phyloP scores from a whole-genome alignment of 2,888 invertebrate genomes.

The Entomobrya proxima region DNA sequence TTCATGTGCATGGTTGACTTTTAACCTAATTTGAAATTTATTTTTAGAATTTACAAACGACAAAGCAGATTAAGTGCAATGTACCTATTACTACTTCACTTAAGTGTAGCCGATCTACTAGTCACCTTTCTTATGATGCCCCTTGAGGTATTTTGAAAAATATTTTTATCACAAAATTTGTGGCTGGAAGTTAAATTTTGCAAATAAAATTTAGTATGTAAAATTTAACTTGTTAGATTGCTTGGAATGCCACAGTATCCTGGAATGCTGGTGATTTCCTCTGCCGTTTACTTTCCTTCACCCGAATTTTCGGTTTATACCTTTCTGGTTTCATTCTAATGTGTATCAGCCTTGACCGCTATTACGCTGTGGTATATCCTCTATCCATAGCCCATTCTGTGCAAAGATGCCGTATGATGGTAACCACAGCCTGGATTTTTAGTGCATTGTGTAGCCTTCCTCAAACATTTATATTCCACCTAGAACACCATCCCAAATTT shows the following conservation, averaged over 20 bases:
- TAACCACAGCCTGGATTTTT: conserved; percentile 87
- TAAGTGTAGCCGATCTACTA: conserved; percentile 91
- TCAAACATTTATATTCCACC: conserved; percentile 91
- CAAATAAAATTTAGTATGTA: too few species aligned
- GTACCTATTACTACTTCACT: conserved; percentile 89
- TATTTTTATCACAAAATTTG: too few species aligned
- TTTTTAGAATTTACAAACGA: conserved; percentile 63
- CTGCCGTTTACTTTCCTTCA: conserved; percentile 91
- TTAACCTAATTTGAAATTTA: too few species aligned
- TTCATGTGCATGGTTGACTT: neutral
- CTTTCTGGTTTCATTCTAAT: conserved; percentile 91
- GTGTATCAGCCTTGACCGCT: conserved; percentile 92
- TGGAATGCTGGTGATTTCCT: conserved; percentile 91
- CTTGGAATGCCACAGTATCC: conserved; percentile 90
- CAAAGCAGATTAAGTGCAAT: conserved; percentile 83
- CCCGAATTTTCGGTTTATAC: conserved; percentile 90
- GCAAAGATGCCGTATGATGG: conserved; percentile 86
- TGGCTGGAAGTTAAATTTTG: too few species aligned
- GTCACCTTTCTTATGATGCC: conserved; percentile 94
- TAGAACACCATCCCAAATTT: conserved; percentile 88
- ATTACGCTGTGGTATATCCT: conserved; percentile 90
- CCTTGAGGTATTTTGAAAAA: conserved; percentile 80
- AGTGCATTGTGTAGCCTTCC: conserved; percentile 89
- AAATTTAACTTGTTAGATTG: too few species aligned
- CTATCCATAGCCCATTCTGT: conserved; percentile 84